Conservation (phyloP, 2,797 vertebrate species). For the Lepus townsendii region DNA sequence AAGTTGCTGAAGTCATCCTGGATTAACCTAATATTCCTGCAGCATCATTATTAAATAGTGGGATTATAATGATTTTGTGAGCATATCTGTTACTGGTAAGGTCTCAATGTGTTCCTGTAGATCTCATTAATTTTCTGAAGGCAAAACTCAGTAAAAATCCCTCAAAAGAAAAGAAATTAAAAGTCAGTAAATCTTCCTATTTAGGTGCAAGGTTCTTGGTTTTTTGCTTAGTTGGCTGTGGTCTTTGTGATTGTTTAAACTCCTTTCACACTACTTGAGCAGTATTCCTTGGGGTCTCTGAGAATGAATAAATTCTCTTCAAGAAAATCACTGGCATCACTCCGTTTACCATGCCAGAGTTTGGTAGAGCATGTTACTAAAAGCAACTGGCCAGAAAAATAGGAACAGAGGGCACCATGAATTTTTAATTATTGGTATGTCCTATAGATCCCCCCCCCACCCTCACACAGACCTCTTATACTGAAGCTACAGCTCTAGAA, state of each 20-base stretch:
- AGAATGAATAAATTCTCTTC: conserved; percentile 47
- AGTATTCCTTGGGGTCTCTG: conserved; percentile 54
- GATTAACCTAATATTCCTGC: conserved; percentile 80
- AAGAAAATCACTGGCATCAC: conserved; percentile 45
- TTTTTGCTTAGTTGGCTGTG: neutral
- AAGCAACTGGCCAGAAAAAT: conserved; percentile 69
- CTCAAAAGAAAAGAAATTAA: conserved; percentile 60
- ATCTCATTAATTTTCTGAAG: conserved; percentile 79
- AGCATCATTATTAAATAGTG: conserved; percentile 77
- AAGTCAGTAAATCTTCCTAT: conserved; percentile 20
- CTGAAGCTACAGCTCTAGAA: neutral
- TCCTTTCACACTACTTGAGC: conserved; percentile 41
- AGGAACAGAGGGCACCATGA: conserved; percentile 12
- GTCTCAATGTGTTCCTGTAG: conserved; percentile 70
- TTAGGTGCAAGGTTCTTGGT: neutral
- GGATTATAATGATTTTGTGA: conserved; percentile 72
- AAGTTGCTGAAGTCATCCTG: conserved; percentile 73
- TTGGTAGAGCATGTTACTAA: conserved; percentile 61
- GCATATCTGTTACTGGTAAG: conserved; percentile 71
- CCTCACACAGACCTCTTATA: neutral
- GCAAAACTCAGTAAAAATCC: conserved; percentile 63
- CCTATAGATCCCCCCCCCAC: no score
- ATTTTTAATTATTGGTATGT: neutral
- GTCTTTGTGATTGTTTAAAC: conserved; percentile 68
- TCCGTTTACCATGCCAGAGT: conserved; percentile 53